Evolutionary conservation across 1,140 invertebrate species (phyloP), one percentile per base, ranked within the genome.

Genomic region (Bactericera cockerelli): DNA sequence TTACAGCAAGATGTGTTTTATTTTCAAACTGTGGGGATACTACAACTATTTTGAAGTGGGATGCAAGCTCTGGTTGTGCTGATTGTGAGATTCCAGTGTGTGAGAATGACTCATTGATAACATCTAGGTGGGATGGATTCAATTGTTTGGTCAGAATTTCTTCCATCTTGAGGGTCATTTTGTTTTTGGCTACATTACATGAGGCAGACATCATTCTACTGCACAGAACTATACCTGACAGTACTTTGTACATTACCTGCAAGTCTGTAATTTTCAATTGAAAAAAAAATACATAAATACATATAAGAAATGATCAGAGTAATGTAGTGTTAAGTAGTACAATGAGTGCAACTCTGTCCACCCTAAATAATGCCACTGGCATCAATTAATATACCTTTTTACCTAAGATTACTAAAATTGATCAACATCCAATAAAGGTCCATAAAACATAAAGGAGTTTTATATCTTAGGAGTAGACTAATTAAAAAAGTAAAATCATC

Each of bases 81-180:
- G n/a, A 16, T 8, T 4, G 42, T 49, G 22, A 49, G 8, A 22
- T 49, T 10, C 42, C 42, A 4, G 42, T 19, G 22, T 49, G 42
- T 49, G 42, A 49, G 22, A 49, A 49, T 49, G 42, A 49, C 19
- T 49, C 42, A 49, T 49, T 49, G 22, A 49, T 49, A 16, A 49
- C 22, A n/a, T 49, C 42, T 4, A 49, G 3, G 22, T 49, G 42
- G 8, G 42, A 19, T 6, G 42, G 42, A 22, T 49, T 49, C n/a
- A 49, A 16, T 49, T 22, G 4, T 16, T 49, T 49, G 8, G 42
- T 19, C n/a, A 49, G 42, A 6, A 49, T 16, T 4, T 16, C n/a
- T 49, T 49, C 42, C 19, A 49, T 49, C 22, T 49, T 49, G 22
- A 49, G 42, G 22, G 42, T 49, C 4, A 49, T 49, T 22, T 16